These are phyloP conservation scores for Melitaea cinxia DNA, from an alignment of 1,140 invertebrate genomes.

Conservation along the genomic window DNA sequence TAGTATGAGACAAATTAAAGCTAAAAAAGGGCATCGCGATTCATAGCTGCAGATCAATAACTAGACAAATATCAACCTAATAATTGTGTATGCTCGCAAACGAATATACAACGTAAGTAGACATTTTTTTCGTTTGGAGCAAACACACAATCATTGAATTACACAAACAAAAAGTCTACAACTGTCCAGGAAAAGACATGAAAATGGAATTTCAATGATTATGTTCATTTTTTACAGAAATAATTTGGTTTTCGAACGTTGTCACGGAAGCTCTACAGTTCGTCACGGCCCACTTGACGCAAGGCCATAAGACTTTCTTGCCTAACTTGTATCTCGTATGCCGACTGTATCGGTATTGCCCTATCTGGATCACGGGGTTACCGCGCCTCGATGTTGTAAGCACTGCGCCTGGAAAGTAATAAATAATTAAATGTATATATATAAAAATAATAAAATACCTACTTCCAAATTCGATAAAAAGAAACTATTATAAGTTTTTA, in stretches of 20 bases:
- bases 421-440: not conserved
- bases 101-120: no score
- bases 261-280: constrained; percentile 50
- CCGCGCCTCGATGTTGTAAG: constrained; percentile 43
- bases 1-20: no score
- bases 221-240: constrained; percentile 30
- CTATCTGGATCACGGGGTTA: constrained; percentile 45
- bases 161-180: no score
- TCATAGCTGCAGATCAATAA: no score
- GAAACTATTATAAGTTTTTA: no score
- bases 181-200: no score
- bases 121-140: no score
- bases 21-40: no score
- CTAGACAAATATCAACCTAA: no score
- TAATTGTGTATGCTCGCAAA: no score
- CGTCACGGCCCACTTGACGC: constrained; percentile 40
- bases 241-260: constrained; percentile 43
- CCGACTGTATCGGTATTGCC: constrained; percentile 44
- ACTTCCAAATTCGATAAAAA: no score
- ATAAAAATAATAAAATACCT: not conserved
- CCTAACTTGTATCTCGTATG: constrained; percentile 39
- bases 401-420: constrained; percentile 32
- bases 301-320: constrained; percentile 50
- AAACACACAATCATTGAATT: no score
- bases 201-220: constrained; percentile 34